These are phyloP conservation scores for Propithecus deckenii DNA, from an alignment of 2,797 vertebrate species.

Conservation along the genomic window DNA sequence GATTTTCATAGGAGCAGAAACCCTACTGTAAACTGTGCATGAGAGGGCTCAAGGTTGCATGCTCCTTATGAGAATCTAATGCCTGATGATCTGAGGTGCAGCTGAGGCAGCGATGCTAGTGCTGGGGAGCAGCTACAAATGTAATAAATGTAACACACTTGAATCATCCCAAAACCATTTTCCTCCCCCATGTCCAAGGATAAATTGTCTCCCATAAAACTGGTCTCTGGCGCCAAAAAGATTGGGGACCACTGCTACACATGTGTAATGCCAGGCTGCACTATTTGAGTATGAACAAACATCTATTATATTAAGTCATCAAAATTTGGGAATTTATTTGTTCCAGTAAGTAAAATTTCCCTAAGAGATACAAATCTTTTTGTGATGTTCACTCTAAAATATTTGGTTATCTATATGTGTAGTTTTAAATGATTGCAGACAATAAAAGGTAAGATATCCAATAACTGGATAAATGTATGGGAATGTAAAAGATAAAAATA, in stretches of 20 bases:
- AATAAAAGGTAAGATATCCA: not conserved
- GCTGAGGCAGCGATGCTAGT: too few species aligned
- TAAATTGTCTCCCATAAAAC: too few species aligned
- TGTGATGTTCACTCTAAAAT: not conserved
- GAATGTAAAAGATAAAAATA: not conserved
- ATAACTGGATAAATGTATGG: not conserved
- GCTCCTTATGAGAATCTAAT: too few species aligned
- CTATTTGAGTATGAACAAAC: not conserved
- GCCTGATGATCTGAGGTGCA: too few species aligned
- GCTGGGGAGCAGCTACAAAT: too few species aligned
- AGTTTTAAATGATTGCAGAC: not conserved
- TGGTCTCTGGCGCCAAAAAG: too few species aligned
- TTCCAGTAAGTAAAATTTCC: not conserved
- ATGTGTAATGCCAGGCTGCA: not conserved
- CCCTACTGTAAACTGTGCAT: too few species aligned
- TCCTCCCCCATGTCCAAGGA: too few species aligned
- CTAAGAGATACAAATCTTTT: not conserved
- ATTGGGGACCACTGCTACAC: not conserved
- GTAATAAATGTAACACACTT: too few species aligned
- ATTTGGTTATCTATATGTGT: not conserved
- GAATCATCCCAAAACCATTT: too few species aligned
- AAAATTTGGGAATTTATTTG: not conserved
- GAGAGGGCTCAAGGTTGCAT: too few species aligned
- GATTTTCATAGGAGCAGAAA: too few species aligned
- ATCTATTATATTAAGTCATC: not conserved